These are phyloP conservation scores for Neodiprion virginianus DNA, from an alignment of 1,140 invertebrate species.

Conservation along the genomic window DNA sequence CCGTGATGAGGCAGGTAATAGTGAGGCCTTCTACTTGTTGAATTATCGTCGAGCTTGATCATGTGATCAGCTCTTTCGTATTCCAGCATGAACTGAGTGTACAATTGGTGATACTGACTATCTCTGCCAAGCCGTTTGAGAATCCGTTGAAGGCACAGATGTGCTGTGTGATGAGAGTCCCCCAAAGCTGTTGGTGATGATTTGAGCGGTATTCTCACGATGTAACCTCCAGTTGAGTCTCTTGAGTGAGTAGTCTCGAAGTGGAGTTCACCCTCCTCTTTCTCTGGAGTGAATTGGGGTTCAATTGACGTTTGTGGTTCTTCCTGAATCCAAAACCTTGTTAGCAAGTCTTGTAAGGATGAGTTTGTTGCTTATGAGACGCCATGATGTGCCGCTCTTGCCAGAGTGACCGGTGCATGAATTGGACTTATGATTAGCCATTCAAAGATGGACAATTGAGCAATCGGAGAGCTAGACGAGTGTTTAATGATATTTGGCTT, in stretches of 20 bases:
- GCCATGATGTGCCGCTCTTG: background rate
- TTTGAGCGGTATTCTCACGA: constrained; percentile 17
- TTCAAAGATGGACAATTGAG: background rate
- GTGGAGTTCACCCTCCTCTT: constrained; percentile 23
- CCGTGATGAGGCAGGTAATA: constrained; percentile 23
- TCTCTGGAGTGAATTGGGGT: background rate
- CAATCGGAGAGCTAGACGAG: background rate
- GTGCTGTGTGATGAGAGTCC: constrained; percentile 24
- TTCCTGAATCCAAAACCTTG: background rate
- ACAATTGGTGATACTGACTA: constrained; percentile 32
- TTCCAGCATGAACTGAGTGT: constrained; percentile 46
- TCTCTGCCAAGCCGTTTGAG: constrained; percentile 26
- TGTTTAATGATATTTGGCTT: background rate
- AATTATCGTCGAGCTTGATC: constrained; percentile 9
- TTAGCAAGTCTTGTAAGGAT: background rate
- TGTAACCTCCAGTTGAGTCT: constrained; percentile 17
- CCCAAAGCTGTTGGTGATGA: constrained; percentile 19
- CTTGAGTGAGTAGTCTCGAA: constrained; percentile 20
- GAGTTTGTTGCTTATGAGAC: background rate
- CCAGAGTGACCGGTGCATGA: background rate
- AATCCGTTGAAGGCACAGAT: constrained; percentile 21
- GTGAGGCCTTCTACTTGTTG: background rate
- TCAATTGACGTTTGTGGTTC: background rate
- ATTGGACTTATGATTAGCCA: background rate
- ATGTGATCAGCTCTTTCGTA: constrained; percentile 50